phyloP scores from a whole-genome alignment of 1,140 invertebrate species.

The Pseudomyrmex cubaensis region DNA sequence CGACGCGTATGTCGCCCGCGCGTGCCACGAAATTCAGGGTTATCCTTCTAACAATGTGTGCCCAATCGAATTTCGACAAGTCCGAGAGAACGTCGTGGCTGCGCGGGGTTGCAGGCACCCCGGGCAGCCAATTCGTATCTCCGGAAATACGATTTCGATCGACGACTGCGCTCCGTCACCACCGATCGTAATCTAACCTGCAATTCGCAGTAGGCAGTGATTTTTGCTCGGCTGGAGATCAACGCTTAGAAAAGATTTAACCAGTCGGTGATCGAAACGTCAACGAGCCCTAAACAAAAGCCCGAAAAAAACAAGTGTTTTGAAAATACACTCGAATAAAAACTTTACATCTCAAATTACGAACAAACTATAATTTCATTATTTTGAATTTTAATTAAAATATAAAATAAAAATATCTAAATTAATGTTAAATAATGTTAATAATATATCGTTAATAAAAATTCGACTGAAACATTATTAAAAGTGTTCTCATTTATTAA shows the following conservation, averaged over 20 bases:
- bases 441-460: background rate
- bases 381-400: background rate
- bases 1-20: constrained; percentile 36
- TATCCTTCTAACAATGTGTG: constrained; percentile 69
- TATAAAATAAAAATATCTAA: background rate
- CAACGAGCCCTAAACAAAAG: constrained; percentile 35
- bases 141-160: constrained; percentile 82
- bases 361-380: too few relatives aligned
- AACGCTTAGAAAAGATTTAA: background rate
- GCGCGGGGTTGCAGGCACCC: constrained; percentile 36
- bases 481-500: background rate
- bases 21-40: constrained; percentile 60
- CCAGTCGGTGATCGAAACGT: constrained; percentile 25
- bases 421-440: background rate
- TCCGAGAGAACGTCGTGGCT: constrained; percentile 27
- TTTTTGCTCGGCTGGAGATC: constrained; percentile 61
- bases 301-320: constrained; percentile 17
- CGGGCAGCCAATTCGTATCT: constrained; percentile 75
- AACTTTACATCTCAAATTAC: constrained; percentile 6
- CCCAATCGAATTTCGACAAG: constrained; percentile 64
- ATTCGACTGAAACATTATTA: background rate
- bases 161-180: constrained; percentile 76
- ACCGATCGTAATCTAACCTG: constrained; percentile 79
- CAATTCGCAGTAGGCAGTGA: constrained; percentile 75
- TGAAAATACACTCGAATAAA: constrained; percentile 25